Conservation (phyloP, 2,888 invertebrate species). For the Diaphora mendica region DNA sequence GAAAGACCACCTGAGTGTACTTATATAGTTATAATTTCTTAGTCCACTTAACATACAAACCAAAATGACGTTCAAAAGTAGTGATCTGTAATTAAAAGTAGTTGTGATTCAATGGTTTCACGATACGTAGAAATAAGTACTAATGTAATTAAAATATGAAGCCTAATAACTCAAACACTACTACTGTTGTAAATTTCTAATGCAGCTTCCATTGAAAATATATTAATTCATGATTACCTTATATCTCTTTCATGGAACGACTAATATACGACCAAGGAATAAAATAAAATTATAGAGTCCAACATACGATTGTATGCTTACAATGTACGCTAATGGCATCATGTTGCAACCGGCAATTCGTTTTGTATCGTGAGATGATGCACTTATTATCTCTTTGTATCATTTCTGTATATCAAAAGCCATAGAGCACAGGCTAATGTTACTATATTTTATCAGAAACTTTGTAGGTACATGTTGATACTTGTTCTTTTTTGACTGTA, state of each 20-base stretch:
- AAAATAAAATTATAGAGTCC: not conserved
- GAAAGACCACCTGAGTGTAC: not conserved
- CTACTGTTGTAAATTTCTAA: not conserved
- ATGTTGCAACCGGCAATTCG: not conserved
- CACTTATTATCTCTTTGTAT: not conserved
- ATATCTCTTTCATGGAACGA: not conserved
- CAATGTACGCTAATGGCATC: slow-evolving; percentile 6
- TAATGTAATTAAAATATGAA: not conserved
- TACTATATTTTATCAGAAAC: not conserved
- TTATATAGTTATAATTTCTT: too few species aligned
- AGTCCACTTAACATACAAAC: too few species aligned
- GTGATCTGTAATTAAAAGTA: too few species aligned
- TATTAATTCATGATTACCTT: not conserved
- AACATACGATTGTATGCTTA: not conserved
- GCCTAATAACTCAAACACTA: not conserved
- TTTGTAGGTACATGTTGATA: not conserved
- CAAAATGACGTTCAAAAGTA: too few species aligned
- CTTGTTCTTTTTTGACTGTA: not conserved
- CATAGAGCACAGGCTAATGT: not conserved
- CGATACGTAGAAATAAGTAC: not conserved
- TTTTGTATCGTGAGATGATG: not conserved
- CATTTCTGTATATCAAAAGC: not conserved
- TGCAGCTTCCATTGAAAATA: not conserved
- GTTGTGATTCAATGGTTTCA: too few species aligned
- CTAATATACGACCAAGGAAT: not conserved